Evolutionary conservation across 2,888 invertebrate genomes (phyloP).

Genomic region (Acleris emargana): DNA sequence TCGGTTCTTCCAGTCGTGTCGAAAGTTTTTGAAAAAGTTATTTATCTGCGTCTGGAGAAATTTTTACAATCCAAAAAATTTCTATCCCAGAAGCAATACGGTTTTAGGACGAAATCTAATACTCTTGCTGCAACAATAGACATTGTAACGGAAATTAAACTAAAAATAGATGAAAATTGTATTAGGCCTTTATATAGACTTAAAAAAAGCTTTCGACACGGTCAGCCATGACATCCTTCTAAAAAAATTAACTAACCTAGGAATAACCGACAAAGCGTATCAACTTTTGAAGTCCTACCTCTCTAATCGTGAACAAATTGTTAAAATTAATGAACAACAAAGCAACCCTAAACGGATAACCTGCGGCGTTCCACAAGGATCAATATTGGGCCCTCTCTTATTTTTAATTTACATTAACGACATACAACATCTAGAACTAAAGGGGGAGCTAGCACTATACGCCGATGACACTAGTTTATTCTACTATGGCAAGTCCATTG

Average conservation of each 20-base stretch:
- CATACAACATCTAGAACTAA: constrained; percentile 9
- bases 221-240: constrained; percentile 7
- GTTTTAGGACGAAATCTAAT: constrained; percentile 19
- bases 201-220: constrained; percentile 4
- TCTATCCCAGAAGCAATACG: constrained; percentile 6
- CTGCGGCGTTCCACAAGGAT: constrained; percentile 37
- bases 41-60: neutral
- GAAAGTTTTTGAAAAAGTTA: constrained; percentile 1
- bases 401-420: constrained; percentile 28
- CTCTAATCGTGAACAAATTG: constrained; percentile 33
- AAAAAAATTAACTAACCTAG: constrained; percentile 31
- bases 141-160: constrained; percentile 16
- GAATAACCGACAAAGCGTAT: constrained; percentile 24
- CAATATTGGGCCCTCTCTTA: constrained; percentile 36
- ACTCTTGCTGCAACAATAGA: constrained; percentile 19
- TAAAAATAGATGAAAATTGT: constrained; percentile 18
- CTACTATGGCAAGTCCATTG: constrained; percentile 4
- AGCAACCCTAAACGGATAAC: constrained; percentile 26
- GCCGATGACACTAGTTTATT: constrained; percentile 6
- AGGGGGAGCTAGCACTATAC: neutral
- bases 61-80: neutral
- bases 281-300: constrained; percentile 35
- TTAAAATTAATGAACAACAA: constrained; percentile 24
- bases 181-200: neutral
- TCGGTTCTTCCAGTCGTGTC: constrained; percentile 12